Evolutionary conservation across 2,797 vertebrate species (phyloP).

Genomic region (Platalea minor): DNA sequence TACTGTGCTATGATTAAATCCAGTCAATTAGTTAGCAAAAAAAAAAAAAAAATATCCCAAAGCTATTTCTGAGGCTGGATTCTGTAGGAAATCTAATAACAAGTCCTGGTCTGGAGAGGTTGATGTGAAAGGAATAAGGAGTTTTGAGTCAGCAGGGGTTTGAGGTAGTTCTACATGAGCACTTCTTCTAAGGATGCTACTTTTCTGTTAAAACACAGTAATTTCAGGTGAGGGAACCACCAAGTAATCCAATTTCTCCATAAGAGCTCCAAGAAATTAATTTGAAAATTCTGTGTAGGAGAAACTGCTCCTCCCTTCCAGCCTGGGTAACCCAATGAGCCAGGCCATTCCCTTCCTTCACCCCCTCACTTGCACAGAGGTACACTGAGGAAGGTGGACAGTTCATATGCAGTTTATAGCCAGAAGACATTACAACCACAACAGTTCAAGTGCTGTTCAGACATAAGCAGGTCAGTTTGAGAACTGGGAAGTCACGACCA

Average conservation of each 20-base stretch:
- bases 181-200: not conserved
- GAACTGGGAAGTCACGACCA: not conserved
- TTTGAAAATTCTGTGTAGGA: not conserved
- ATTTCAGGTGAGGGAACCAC: not conserved
- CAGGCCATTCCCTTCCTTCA: not conserved
- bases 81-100: not conserved
- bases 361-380: not conserved
- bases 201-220: not conserved
- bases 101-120: not conserved
- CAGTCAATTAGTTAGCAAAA: not conserved
- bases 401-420: rapidly evolving
- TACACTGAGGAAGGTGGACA: not conserved
- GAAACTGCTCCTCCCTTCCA: not conserved
- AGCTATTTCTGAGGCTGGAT: not conserved
- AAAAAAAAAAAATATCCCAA: not conserved
- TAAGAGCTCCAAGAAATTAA: not conserved
- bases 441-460: not conserved
- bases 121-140: not conserved
- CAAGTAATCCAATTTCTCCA: not conserved
- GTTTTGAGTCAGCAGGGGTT: not conserved
- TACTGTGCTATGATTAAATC: not conserved
- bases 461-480: not conserved
- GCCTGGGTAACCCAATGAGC: rapidly evolving
- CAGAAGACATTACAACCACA: not conserved
- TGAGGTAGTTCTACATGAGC: not conserved